phyloP scores from a whole-genome alignment of 2,888 invertebrate species.

The Corythucha ciliata region DNA sequence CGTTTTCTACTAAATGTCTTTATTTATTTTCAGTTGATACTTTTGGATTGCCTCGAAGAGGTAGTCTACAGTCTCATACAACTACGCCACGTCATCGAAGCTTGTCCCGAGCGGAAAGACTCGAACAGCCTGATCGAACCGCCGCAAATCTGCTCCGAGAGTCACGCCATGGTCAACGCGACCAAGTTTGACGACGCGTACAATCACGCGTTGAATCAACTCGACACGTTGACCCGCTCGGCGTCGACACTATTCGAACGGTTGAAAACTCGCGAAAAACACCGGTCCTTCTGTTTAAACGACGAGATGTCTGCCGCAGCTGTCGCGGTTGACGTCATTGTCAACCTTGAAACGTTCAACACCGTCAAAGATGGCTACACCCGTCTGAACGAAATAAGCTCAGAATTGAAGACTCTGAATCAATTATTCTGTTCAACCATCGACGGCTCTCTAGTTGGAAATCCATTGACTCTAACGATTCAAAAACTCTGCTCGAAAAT shows the following conservation, averaged over 20 bases:
- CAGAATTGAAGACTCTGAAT: constrained; percentile 40
- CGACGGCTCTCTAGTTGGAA: constrained; percentile 32
- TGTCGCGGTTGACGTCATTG: background rate
- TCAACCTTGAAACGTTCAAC: too few species aligned
- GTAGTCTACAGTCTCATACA: constrained; percentile 55
- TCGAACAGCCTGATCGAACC: too few species aligned
- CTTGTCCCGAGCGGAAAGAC: constrained; percentile 46
- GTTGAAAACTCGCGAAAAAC: constrained; percentile 30
- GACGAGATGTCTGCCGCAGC: background rate
- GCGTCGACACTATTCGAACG: constrained; percentile 32
- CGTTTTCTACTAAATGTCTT: background rate
- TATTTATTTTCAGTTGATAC: constrained; percentile 40
- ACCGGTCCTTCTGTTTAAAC: constrained; percentile 1
- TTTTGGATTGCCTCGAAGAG: constrained; percentile 47
- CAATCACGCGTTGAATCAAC: constrained; percentile 33
- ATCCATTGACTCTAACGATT: constrained; percentile 42
- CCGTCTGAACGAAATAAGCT: constrained; percentile 39
- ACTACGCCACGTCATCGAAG: constrained; percentile 55
- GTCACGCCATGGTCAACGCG: constrained; percentile 36
- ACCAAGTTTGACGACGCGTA: constrained; percentile 37
- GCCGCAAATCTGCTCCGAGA: constrained; percentile 24
- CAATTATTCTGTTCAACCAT: constrained; percentile 38
- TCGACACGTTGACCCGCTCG: constrained; percentile 34
- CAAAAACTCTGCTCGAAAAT: constrained; percentile 35
- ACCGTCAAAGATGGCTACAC: constrained; percentile 15